These are phyloP conservation scores for Pituophis catenifer DNA, from an alignment of 2,113 vertebrate species.

Conservation along the genomic window DNA sequence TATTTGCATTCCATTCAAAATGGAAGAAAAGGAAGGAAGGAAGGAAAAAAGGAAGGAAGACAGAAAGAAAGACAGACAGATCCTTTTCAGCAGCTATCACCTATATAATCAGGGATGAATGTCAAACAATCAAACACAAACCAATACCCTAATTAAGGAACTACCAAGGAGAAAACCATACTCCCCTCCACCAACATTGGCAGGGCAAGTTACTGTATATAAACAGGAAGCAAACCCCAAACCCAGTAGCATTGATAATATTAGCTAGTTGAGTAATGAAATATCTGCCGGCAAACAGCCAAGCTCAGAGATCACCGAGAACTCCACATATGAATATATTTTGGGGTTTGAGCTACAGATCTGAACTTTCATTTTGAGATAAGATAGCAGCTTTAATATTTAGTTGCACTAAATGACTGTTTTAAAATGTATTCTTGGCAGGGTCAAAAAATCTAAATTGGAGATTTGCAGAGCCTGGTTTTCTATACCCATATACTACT, in stretches of 20 bases:
- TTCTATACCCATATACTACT: conserved; percentile 60
- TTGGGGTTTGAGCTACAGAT: neutral
- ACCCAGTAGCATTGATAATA: neutral
- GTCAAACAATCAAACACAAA: neutral
- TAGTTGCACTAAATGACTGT: neutral
- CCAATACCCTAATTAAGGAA: neutral
- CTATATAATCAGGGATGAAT: neutral
- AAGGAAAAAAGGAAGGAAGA: neutral
- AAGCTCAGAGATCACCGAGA: neutral
- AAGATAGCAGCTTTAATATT: neutral
- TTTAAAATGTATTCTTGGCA: conserved; percentile 43
- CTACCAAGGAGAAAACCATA: neutral
- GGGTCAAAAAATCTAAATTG: conserved; percentile 49
- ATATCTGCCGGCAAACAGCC: neutral
- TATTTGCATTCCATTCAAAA: neutral
- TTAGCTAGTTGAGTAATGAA: neutral
- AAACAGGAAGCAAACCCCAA: neutral
- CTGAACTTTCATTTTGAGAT: neutral
- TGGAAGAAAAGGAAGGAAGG: neutral
- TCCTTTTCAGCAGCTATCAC: neutral
- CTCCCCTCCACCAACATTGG: neutral
- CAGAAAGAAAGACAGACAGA: neutral
- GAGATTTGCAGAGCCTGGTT: conserved; percentile 53
- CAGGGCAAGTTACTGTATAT: neutral
- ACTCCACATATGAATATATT: neutral